Base-by-base conservation (phyloP, 2,113 vertebrate species). In the Heteronetta atricapilla region DNA sequence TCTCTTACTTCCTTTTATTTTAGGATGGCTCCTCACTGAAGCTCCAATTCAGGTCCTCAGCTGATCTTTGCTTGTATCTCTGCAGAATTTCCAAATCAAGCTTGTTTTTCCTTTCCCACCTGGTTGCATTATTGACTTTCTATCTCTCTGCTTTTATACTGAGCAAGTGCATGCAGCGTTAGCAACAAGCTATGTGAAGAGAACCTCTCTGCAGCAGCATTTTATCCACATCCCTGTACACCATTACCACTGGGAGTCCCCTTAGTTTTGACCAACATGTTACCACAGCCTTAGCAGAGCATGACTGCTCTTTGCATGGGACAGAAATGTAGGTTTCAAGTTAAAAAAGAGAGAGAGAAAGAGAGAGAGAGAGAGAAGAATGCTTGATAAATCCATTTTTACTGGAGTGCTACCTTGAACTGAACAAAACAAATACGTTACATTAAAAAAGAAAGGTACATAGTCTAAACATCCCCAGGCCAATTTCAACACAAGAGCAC, bases 71-170 rank as follows among this genome's bases (percentile, higher is more conserved):
- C 59, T 48, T 8, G 5, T 66, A 19, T 69, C 53, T 89, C 74
- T 79, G 85, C 36, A 91, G 88, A 93, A 86, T 94, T 91, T 88
- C 69, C 58, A n/a, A 69, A 14, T 14, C 12, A 74, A 50, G 70
- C 55, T 67, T 48, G 23, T 80, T 93, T 77, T 94, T 50, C 28
- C 31, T 88, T 82, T 95, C 50, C 91, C 40, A 76, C 18, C 10
- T 73, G 48, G 13, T 66, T 96, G 75, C 34, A 36, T 44, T 86
- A 55, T 66, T 2, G 22, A 86, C 72, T 91, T 91, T 56, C 25
- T 82, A 1, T 79, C 29, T 85, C 48, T 88, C 59, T 69, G 48
- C 50, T 73, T 93, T 91, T 91, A 17, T 53, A 46, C 53, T 36
- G 42, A 94, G 50, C 33, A 82, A 48, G 11, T 38, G 9, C 44